phyloP scores from a whole-genome alignment of 1,140 invertebrate genomes.

The Aphaenogaster floridana region DNA sequence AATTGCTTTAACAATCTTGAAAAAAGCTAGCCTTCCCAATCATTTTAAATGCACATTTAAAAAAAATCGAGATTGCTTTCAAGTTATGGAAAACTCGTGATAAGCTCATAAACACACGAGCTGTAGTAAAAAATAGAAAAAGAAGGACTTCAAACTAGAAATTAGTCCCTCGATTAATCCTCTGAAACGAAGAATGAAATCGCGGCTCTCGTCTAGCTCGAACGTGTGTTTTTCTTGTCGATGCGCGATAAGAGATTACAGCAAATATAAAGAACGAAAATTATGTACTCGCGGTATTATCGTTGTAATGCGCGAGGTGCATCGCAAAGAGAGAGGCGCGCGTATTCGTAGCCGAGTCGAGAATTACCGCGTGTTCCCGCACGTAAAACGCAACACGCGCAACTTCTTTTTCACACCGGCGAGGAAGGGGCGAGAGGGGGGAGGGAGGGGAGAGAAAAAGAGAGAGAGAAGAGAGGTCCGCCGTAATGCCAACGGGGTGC shows the following conservation, averaged over 20 bases:
- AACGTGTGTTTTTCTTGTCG: not conserved
- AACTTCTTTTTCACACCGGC: constrained; percentile 44
- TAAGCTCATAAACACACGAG: not conserved
- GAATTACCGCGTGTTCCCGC: constrained; percentile 34
- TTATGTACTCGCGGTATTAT: constrained; percentile 45
- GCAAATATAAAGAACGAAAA: constrained; percentile 45
- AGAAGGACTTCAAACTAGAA: not conserved
- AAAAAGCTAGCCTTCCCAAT: not conserved
- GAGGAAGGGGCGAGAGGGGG: not conserved
- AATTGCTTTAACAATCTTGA: not conserved
- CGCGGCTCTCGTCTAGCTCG: not conserved
- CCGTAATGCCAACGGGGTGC: not conserved
- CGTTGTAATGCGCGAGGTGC: not conserved
- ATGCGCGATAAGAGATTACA: constrained; percentile 43
- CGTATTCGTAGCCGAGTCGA: constrained; percentile 1
- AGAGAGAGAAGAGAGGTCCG: not conserved
- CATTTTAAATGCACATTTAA: constrained; percentile 9
- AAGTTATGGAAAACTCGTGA: not conserved
- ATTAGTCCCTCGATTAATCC: not conserved
- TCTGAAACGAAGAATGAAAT: not conserved
- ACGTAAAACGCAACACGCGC: constrained; percentile 38
- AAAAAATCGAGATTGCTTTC: not conserved
- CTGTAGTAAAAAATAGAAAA: not conserved
- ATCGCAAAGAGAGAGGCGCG: constrained; percentile 33
- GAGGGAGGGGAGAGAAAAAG: not conserved